phyloP scores from a whole-genome alignment of 2,888 invertebrate species.

The Apotomis betuletana region DNA sequence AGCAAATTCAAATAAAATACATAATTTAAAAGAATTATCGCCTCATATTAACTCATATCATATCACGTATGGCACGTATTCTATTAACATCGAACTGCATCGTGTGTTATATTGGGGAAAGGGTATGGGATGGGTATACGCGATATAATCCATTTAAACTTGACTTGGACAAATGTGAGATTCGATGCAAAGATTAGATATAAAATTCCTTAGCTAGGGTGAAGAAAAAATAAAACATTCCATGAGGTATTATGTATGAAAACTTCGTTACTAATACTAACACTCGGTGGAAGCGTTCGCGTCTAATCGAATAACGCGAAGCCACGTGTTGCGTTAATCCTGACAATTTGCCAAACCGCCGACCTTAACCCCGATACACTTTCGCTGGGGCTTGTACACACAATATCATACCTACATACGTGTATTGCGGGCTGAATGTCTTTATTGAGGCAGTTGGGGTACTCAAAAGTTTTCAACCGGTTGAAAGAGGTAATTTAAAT shows the following conservation, averaged over 20 bases:
- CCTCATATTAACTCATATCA: no score
- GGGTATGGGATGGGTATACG: no score
- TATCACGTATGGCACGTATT: no score
- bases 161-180: no score
- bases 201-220: no score
- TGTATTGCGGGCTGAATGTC: neutral
- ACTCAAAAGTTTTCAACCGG: neutral
- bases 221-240: neutral
- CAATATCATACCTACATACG: neutral
- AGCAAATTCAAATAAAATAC: neutral
- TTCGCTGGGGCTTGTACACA: slow-evolving; percentile 26
- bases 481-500: no score
- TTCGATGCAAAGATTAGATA: no score
- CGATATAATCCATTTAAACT: no score
- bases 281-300: neutral
- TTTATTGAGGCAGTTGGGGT: neutral
- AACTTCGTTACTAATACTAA: neutral
- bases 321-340: slow-evolving; percentile 31
- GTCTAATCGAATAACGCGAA: slow-evolving; percentile 12
- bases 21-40: no score
- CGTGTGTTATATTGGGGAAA: no score
- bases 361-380: slow-evolving; percentile 39
- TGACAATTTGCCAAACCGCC: slow-evolving; percentile 33
- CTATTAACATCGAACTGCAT: no score
- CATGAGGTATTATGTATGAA: neutral